Evolutionary conservation across 2,888 invertebrate genomes (phyloP).

Genomic region (Parapristionchus giblindavisi): DNA sequence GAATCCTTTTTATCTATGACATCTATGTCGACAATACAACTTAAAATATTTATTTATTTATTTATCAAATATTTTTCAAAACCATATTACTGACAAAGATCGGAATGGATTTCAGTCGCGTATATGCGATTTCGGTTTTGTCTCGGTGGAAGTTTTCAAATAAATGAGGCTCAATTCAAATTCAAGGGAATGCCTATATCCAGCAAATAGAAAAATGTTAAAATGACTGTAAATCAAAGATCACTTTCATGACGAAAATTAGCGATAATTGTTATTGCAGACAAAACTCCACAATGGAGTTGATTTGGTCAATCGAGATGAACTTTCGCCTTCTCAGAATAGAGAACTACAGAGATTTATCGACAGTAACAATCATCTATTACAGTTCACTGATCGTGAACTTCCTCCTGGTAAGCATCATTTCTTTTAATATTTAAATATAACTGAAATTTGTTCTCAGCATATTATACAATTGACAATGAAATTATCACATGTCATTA

Average conservation of each 20-base stretch:
- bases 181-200: not conserved
- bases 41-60: too few species aligned
- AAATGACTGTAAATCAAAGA: not conserved
- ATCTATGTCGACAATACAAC: too few species aligned
- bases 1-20: too few species aligned
- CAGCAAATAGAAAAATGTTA: not conserved
- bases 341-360: conserved; percentile 48
- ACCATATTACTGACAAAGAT: too few species aligned
- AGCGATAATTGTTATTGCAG: too few species aligned
- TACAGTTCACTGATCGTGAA: conserved; percentile 51
- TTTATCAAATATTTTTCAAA: too few species aligned
- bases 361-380: conserved; percentile 52
- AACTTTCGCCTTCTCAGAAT: conserved; percentile 63
- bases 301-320: conserved; percentile 63
- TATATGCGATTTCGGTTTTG: too few species aligned
- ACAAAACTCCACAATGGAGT: conserved; percentile 66
- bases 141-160: too few species aligned
- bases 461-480: not conserved
- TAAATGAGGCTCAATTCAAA: too few species aligned
- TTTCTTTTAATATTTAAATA: not conserved
- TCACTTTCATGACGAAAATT: too few species aligned
- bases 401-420: conserved; percentile 23
- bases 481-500: not conserved
- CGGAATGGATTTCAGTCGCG: too few species aligned
- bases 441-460: not conserved